Evolutionary conservation across 1,140 invertebrate genomes (phyloP).

Genomic region (Zeugodacus cucurbitae): DNA sequence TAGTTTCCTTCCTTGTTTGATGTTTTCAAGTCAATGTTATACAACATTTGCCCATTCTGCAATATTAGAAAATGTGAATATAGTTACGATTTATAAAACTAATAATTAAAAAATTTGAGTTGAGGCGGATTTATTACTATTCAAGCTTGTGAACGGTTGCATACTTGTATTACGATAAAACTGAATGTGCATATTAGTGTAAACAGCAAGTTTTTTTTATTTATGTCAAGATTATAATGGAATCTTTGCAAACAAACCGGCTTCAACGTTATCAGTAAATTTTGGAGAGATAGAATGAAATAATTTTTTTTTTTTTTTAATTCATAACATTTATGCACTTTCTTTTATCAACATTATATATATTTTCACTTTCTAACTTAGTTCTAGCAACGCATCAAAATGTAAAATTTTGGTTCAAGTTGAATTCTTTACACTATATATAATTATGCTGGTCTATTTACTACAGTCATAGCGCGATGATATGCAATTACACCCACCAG

Average conservation of each 20-base stretch:
- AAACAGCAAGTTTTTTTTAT: too few relatives aligned
- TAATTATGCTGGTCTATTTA: neutral
- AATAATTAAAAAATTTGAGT: too few relatives aligned
- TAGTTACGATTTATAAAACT: neutral
- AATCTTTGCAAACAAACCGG: too few relatives aligned
- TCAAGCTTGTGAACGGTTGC: too few relatives aligned
- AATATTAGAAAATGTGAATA: neutral
- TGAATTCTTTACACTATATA: neutral
- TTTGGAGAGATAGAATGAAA: too few relatives aligned
- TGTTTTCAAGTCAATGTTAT: neutral
- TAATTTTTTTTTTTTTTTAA: neutral
- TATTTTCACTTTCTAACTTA: neutral
- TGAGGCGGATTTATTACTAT: too few relatives aligned
- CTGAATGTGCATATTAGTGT: too few relatives aligned
- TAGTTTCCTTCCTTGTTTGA: neutral
- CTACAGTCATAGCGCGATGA: neutral
- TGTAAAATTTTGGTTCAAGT: too few relatives aligned
- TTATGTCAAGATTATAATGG: too few relatives aligned
- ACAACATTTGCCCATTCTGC: neutral
- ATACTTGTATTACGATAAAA: too few relatives aligned
- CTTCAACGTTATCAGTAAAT: too few relatives aligned
- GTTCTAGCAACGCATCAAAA: neutral
- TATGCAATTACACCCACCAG: neutral
- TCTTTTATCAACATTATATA: neutral
- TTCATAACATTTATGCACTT: neutral